phyloP scores from a whole-genome alignment of 2,113 vertebrate species.

The Rousettus leschenaultii region DNA sequence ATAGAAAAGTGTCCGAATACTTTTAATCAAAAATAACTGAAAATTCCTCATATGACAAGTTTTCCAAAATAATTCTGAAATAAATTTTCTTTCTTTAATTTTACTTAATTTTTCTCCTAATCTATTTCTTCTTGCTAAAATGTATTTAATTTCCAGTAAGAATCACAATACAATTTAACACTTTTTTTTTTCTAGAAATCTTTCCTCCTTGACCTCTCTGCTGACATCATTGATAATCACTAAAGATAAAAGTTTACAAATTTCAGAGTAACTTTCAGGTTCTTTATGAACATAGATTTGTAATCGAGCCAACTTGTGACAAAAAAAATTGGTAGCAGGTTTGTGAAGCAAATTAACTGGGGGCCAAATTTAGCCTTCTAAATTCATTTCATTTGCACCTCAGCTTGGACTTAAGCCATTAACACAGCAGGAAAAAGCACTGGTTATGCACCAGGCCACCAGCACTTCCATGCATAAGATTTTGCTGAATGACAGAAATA shows the following conservation, averaged over 20 bases:
- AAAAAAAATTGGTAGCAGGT: constrained; percentile 23
- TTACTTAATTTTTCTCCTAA: not conserved
- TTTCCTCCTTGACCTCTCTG: not conserved
- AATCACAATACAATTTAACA: not conserved
- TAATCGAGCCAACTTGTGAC: constrained; percentile 45
- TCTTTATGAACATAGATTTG: constrained; percentile 14
- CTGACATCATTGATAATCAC: not conserved
- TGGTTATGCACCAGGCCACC: constrained; percentile 64
- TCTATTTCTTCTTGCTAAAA: not conserved
- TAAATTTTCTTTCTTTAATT: not conserved
- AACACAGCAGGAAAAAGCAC: constrained; percentile 66
- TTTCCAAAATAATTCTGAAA: not conserved
- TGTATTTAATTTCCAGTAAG: not conserved
- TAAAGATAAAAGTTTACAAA: constrained; percentile 20
- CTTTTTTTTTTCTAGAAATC: not conserved
- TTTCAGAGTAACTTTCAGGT: constrained; percentile 10
- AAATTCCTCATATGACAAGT: not conserved
- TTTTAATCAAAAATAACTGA: not conserved
- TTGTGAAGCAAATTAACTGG: constrained; percentile 72
- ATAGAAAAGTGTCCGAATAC: not conserved
- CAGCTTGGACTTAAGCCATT: constrained; percentile 71
- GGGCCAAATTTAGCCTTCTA: constrained; percentile 62
- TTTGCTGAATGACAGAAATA: constrained; percentile 73
- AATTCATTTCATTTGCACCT: constrained; percentile 72
- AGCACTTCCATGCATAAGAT: constrained; percentile 58